Evolutionary conservation across 2,888 invertebrate species (phyloP), one percentile per base, ranked within the genome.

Genomic region (Brenthis ino): DNA sequence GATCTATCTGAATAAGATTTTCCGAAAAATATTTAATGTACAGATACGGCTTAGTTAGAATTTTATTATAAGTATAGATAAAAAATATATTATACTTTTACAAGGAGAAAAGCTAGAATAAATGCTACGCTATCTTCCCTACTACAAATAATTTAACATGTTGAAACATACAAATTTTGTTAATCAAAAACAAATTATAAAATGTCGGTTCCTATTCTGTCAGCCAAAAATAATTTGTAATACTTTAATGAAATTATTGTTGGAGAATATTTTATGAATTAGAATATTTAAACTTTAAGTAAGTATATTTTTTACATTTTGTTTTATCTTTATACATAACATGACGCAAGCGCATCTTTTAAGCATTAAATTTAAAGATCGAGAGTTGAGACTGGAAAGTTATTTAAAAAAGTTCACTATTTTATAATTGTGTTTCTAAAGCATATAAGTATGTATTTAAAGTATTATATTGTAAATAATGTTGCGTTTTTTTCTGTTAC

Each of bases 341-440:
- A 65, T 37, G 61, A 56, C 55, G 61, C 61, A 61, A 65, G 37
- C 57, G 54, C 56, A 55, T 63, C 54, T 54, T 56, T 65, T 66
- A 69, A 66, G 28, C 65, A 65, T 61, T 56, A 51, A 68, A 53
- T 28, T 64, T 57, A 63, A 69, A 50, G 66, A 58, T 63, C 57
- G 69, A 69, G 69, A 69, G 66, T 63, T 57, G 69, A 69, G 69
- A 69, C 69, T 69, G 69, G 61, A 67, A 63, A 58, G 60, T 57
- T 55, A 28, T 56, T 57, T 37, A 48, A 63, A 64, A 43, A 55
- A 28, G n/a, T 58, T 69, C 48, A 65, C 58, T 69, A 60, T 58
- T 53, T 64, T 63, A 48, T 28, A 43, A 43, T 47, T 57, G 28
- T 51, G 57, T 53, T 51, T 50, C 64, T 57, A 16, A 37, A 24